Base-by-base conservation (phyloP, 2,113 vertebrate genomes). In the Ammospiza caudacuta region DNA sequence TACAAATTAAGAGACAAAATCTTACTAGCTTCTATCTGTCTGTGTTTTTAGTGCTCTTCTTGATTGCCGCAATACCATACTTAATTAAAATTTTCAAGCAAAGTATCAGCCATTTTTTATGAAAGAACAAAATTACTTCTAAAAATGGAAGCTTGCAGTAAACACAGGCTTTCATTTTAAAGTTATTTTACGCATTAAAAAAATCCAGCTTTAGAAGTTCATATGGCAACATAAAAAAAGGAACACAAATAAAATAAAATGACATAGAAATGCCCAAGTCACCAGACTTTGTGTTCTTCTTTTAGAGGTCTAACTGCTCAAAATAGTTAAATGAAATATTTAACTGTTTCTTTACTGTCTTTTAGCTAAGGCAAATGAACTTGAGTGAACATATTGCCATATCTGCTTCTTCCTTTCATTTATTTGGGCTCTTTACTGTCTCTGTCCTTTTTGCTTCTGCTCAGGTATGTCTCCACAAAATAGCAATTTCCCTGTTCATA, bases 41-140 rank as follows among this genome's bases (percentile, higher is more conserved):
- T 47, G 16, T 52, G 21, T 63, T 28, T 75, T 83, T 55, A 94
- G 62, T 55, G n/a, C 10, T 94, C 17, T 24, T 27, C 62, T 52
- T 92, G 68, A 88, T 77, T 81, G 77, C 46, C 77, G 33, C 33
- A 91, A 39, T 82, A 87, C 13, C 12, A 0, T 58, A 75, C 22
- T 89, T 94, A 92, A 95, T 96, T 93, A 91, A 87, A 96, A 89
- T 47, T 73, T 88, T 90, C 63, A 96, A 94, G 94, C 4, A 27
- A 80, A 95, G 29, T 61, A n/a, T 52, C 27, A 80, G 20, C 2
- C 8, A 33, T 59, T 61, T 73, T 83, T 54, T 1, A 29, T 37
- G 6, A 69, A 83, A 87, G 28, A 69, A 46, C 83, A 88, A 87
- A 66, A 73, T 52, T 27, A 31, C 59, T 83, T 76, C 24, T 68